phyloP scores from a whole-genome alignment of 1,140 invertebrate species.

The Temnothorax longispinosus region DNA sequence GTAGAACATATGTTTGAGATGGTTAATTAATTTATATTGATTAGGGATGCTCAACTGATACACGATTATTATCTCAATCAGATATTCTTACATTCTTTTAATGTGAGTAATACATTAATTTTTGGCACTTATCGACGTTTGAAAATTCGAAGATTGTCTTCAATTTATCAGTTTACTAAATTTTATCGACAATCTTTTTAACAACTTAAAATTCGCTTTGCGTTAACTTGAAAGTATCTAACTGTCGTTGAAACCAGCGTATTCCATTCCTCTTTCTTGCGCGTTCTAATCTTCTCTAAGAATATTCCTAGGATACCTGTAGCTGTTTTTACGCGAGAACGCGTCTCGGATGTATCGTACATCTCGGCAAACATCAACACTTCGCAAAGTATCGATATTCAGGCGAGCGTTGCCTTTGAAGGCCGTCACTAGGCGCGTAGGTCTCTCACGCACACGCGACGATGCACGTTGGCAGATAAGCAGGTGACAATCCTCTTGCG shows the following conservation, averaged over 20 bases:
- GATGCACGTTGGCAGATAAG: constrained; percentile 76
- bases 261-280: background rate
- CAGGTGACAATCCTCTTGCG: constrained; percentile 85
- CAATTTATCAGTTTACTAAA: background rate
- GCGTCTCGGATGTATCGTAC: background rate
- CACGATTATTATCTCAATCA: constrained; percentile 25
- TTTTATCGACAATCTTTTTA: background rate
- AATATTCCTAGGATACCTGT: background rate
- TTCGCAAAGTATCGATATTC: constrained; percentile 30
- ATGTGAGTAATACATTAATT: constrained; percentile 13
- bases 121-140: background rate
- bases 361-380: constrained; percentile 9
- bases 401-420: constrained; percentile 46
- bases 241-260: background rate
- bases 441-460: constrained; percentile 50
- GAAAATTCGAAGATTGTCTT: background rate
- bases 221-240: background rate
- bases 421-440: constrained; percentile 54
- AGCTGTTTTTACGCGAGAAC: background rate
- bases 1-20: background rate
- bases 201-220: background rate
- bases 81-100: background rate
- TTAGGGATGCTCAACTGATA: constrained; percentile 16
- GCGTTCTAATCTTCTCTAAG: background rate
- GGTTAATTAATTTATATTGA: constrained; percentile 3